Conservation (phyloP, 2,797 vertebrate species). For the Phrynocephalus forsythii region DNA sequence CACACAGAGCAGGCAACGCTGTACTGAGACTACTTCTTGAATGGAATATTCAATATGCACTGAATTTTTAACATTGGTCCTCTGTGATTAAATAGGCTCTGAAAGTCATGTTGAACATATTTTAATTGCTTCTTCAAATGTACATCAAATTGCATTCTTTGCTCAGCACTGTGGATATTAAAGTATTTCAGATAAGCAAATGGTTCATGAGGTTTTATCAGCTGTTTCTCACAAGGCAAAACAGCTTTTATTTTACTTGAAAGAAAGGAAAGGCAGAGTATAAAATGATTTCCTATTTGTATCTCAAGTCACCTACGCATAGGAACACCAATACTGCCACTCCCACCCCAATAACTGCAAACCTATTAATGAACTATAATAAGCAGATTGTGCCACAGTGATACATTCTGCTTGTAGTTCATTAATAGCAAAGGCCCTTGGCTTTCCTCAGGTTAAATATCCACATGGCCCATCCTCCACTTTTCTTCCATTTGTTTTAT, state of each 20-base stretch:
- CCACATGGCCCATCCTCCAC: too few species aligned
- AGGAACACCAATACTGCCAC: too few species aligned
- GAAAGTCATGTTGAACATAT: not conserved
- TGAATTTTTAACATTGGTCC: not conserved
- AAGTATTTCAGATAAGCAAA: not conserved
- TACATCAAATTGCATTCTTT: not conserved
- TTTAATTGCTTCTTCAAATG: conserved; percentile 2
- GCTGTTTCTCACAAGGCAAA: not conserved
- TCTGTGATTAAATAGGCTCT: not conserved
- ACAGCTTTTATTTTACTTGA: not conserved
- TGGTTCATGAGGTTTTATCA: not conserved
- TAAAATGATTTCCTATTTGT: not conserved
- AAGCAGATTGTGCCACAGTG: too few species aligned
- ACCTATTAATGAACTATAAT: too few species aligned
- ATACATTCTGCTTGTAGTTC: not conserved
- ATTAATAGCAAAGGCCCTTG: not conserved
- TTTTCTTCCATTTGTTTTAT: too few species aligned
- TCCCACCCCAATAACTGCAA: too few species aligned
- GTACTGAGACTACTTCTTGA: not conserved
- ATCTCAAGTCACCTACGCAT: not conserved
- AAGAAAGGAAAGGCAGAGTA: not conserved
- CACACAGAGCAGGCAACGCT: not conserved
- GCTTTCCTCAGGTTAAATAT: too few species aligned
- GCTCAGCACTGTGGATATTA: not conserved
- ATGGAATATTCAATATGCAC: not conserved